Evolutionary conservation across 2,797 vertebrate species (phyloP).

Genomic region (Eidolon dupreanum): DNA sequence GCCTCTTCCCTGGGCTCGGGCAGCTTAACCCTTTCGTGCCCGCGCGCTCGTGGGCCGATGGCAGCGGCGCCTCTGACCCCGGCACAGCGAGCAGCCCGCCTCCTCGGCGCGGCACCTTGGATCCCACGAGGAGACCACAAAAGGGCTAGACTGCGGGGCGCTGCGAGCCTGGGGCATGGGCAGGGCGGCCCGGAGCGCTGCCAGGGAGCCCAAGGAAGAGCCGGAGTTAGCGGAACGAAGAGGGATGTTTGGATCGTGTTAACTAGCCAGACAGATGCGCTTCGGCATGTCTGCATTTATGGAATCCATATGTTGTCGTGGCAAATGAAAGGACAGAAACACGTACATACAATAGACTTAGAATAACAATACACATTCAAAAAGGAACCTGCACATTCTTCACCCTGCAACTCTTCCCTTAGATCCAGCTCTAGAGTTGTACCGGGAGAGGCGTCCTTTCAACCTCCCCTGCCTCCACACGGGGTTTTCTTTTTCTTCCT

Average conservation of each 20-base stretch:
- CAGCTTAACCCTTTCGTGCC: conserved; percentile 80
- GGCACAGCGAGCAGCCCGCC: conserved; percentile 51
- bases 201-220: conserved; percentile 66
- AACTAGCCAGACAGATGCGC: conserved; percentile 86
- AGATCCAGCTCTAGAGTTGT: conserved; percentile 64
- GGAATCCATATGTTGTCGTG: conserved; percentile 86
- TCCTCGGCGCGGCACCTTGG: conserved; percentile 63
- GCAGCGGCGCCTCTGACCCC: conserved; percentile 53
- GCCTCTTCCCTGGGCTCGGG: conserved; percentile 69
- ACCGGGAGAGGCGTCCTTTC: conserved; percentile 45
- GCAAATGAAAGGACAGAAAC: conserved; percentile 85
- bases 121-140: conserved; percentile 59
- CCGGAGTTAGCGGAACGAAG: conserved; percentile 73
- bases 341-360: conserved; percentile 78
- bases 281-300: conserved; percentile 86
- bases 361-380: conserved; percentile 72
- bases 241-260: conserved; percentile 86
- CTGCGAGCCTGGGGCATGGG: conserved; percentile 55
- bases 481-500: background rate
- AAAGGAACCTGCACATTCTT: conserved; percentile 66
- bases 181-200: conserved; percentile 52
- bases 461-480: conserved; percentile 62
- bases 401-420: conserved; percentile 45
- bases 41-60: background rate
- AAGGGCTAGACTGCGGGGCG: conserved; percentile 66